Base-by-base conservation (phyloP, 2,113 vertebrate species). In the Morone saxatilis region DNA sequence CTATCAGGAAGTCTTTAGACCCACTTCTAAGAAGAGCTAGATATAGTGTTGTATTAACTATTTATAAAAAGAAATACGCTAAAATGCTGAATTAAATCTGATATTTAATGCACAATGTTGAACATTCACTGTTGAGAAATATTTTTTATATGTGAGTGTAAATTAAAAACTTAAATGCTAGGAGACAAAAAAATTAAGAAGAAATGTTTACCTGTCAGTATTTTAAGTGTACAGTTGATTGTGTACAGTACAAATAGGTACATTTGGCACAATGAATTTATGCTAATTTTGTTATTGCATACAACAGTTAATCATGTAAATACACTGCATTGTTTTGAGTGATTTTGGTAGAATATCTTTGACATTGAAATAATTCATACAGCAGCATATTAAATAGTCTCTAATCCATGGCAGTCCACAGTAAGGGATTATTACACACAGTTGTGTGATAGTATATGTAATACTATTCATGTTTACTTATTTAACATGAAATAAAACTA, bases 401-500 rank as follows among this genome's bases (percentile, higher is more conserved):
- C 17, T 70, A 70, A 66, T 77, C 7, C 3, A 57, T 51, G 16
- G 6, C 36, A 19, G 54, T 60, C 2, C 22, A 31, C 36, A 60
- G 48, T 56, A 67, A 76, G n/a, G 31, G 40, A 71, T 10, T 0
- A 71, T 10, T 0, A 54, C 65, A 75, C 57, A 56, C 4, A 36
- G 2, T 79, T 31, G 31, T 31, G 31, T 48, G 50, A 48, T 2
- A 25, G 20, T 48, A 6, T 89, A 50, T 85, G 22, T 85, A 83
- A 76, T 47, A 65, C 1, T 0, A 31, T 81, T 83, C 61, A 69
- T 86, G 63, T 80, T 81, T 85, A 53, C 59, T 56, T 67, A 16
- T 88, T 69, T 74, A 76, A 88, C 16, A 76, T 76, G 41, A 84
- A 87, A 91, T 91, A 86, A 89, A 93, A 45, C 7, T 3, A 0